These are phyloP conservation scores for Sebastes taczanowskii DNA, from an alignment of 2,797 vertebrate genomes.

Conservation along the genomic window DNA sequence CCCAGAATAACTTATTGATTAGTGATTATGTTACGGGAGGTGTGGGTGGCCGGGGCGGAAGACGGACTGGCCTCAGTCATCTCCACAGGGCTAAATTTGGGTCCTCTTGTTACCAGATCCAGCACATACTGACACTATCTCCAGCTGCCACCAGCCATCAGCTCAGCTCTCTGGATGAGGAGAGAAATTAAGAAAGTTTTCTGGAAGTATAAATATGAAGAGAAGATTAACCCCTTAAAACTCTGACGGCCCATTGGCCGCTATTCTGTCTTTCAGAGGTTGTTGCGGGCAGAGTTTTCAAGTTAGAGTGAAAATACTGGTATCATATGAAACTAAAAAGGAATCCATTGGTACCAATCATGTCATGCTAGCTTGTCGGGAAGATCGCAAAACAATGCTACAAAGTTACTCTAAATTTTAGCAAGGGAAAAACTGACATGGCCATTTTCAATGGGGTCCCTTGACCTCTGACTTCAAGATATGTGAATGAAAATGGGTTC, in stretches of 20 bases:
- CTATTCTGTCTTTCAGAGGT: no score
- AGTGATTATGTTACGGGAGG: slow-evolving; percentile 79
- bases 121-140: slow-evolving; percentile 59
- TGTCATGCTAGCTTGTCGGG: no score
- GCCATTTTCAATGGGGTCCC: no score
- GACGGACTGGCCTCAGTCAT: slow-evolving; percentile 77
- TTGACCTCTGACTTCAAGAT: no score
- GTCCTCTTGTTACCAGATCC: slow-evolving; percentile 74
- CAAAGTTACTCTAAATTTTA: accelerated
- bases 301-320: no score
- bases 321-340: no score
- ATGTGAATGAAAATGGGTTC: no score
- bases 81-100: slow-evolving; percentile 77
- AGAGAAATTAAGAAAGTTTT: slow-evolving; percentile 7
- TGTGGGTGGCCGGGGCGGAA: slow-evolving; percentile 74
- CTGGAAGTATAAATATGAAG: background rate
- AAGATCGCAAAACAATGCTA: accelerated
- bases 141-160: slow-evolving; percentile 57
- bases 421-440: no score
- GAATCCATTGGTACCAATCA: no score
- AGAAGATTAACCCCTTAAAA: background rate
- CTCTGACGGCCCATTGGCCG: no score
- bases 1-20: slow-evolving; percentile 78
- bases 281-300: no score
- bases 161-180: slow-evolving; percentile 20